Percentiles rank a stretch among this genome's conserved stretches.
These are phyloP conservation scores for Diabrotica balteata DNA, from an alignment of 2,888 invertebrate genomes.

Conservation along the genomic window DNA sequence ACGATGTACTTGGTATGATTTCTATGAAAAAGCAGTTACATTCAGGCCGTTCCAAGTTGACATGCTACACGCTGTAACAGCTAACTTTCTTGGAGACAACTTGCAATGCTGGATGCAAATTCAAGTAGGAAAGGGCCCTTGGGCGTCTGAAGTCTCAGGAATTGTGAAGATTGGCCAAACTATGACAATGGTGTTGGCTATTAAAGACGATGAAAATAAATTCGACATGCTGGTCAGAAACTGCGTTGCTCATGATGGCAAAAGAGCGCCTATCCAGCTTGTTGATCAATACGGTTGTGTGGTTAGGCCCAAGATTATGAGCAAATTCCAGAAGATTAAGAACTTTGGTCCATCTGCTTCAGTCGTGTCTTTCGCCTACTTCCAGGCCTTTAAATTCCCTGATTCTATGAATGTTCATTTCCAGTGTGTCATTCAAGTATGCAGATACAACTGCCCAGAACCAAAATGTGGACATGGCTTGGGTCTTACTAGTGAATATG, in stretches of 20 bases:
- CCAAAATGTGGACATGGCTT: conserved; percentile 81
- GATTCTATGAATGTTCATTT: conserved; percentile 97
- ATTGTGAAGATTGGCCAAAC: conserved; percentile 96
- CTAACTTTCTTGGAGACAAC: conserved; percentile 94
- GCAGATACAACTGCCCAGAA: conserved; percentile 91
- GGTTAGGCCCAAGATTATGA: conserved; percentile 93
- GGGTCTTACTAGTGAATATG: conserved; percentile 69
- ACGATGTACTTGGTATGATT: conserved; percentile 95
- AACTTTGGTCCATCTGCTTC: conserved; percentile 94
- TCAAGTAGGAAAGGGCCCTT: conserved; percentile 94
- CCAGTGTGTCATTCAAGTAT: conserved; percentile 95
- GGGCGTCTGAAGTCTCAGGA: conserved; percentile 96
- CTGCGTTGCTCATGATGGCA: conserved; percentile 94
- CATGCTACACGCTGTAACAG: conserved; percentile 93
- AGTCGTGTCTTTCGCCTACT: conserved; percentile 93
- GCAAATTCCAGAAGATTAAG: conserved; percentile 94
- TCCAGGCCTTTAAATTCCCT: conserved; percentile 97
- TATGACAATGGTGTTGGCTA: conserved; percentile 96
- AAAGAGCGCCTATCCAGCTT: conserved; percentile 89
- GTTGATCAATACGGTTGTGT: conserved; percentile 95
- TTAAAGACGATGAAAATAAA: conserved; percentile 95
- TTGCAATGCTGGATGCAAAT: conserved; percentile 98
- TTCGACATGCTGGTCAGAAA: conserved; percentile 95
- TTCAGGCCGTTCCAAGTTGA: conserved; percentile 96
- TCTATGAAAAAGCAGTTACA: conserved; percentile 93